A percentile compares a stretch with the other conserved stretches of the same genome.
phyloP scores from a whole-genome alignment of 1,140 invertebrate species.

The Drosophila ogumai region DNA sequence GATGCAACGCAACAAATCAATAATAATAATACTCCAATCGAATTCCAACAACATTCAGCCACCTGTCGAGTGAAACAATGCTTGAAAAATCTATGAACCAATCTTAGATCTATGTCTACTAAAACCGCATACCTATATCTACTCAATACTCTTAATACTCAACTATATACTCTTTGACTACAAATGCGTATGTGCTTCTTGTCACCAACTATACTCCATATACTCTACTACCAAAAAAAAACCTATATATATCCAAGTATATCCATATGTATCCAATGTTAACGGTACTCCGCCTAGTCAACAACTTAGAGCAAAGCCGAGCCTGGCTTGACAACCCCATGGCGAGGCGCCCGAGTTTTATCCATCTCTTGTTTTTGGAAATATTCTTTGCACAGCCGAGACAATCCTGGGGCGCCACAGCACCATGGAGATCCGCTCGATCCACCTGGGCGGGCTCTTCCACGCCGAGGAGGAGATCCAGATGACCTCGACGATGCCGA shows the following conservation, averaged over 20 bases:
- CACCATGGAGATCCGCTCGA: constrained; percentile 91
- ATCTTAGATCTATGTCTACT: constrained; percentile 78
- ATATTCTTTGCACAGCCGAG: constrained; percentile 88
- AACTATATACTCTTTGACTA: constrained; percentile 74
- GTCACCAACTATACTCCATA: constrained; percentile 75
- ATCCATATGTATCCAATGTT: constrained; percentile 63
- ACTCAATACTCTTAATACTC: constrained; percentile 54
- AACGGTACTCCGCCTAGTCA: constrained; percentile 76
- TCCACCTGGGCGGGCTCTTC: constrained; percentile 92
- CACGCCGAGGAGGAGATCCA: constrained; percentile 91
- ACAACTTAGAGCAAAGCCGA: constrained; percentile 67
- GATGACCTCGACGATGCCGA: constrained; percentile 90
- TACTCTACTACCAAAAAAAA: constrained; percentile 52
- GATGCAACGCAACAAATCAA: constrained; percentile 68
- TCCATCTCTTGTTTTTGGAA: constrained; percentile 67
- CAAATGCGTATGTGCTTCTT: constrained; percentile 81
- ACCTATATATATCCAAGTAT: constrained; percentile 48
- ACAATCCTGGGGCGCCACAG: constrained; percentile 91
- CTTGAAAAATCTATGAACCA: constrained; percentile 70
- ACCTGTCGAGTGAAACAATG: constrained; percentile 69
- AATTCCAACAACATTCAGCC: constrained; percentile 60
- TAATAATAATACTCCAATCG: constrained; percentile 46
- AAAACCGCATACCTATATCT: constrained; percentile 66
- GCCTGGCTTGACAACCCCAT: constrained; percentile 49
- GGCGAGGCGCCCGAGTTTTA: constrained; percentile 66